Evolutionary conservation across 2,797 vertebrate genomes (phyloP).

Genomic region (Adelosebastes latens): DNA sequence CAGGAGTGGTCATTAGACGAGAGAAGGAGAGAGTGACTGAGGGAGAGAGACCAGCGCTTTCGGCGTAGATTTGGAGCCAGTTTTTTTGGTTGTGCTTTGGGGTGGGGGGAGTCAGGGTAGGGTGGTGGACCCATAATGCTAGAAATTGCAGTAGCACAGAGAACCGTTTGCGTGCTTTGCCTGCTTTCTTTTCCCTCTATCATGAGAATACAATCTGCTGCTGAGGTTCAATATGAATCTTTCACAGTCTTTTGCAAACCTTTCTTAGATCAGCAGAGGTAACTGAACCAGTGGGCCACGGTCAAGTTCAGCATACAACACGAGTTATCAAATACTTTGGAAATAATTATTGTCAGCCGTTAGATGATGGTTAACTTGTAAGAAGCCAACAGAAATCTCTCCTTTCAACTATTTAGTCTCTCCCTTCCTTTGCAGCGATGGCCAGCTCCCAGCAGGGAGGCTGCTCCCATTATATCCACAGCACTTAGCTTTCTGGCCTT

Average conservation of each 20-base stretch:
- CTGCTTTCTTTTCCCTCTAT: conserved; percentile 19
- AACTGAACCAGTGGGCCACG: not conserved
- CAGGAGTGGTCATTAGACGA: conserved; percentile 85
- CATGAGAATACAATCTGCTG: conserved; percentile 32
- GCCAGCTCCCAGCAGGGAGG: conserved; percentile 66
- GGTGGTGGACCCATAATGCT: conserved; percentile 53
- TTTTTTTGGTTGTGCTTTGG: conserved; percentile 58
- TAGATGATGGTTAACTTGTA: not conserved
- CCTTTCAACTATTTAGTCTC: conserved; percentile 24
- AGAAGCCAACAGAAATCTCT: conserved; percentile 2
- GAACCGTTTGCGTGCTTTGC: conserved; percentile 14
- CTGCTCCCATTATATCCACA: conserved; percentile 69
- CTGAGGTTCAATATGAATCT: conserved; percentile 28
- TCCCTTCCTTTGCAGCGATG: conserved; percentile 19
- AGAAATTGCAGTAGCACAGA: conserved; percentile 47
- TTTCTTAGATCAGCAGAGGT: not conserved
- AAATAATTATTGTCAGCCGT: not conserved
- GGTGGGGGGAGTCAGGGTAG: conserved; percentile 35
- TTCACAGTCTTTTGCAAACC: not conserved
- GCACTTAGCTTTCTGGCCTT: conserved; percentile 78
- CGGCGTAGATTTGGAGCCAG: conserved; percentile 55
- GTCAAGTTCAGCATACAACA: not conserved
- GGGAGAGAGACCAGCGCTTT: conserved; percentile 69
- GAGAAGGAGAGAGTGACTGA: conserved; percentile 68
- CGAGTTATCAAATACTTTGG: not conserved